Evolutionary conservation across 2,797 vertebrate genomes (phyloP).

Genomic region (Orientallactaga sibirica): DNA sequence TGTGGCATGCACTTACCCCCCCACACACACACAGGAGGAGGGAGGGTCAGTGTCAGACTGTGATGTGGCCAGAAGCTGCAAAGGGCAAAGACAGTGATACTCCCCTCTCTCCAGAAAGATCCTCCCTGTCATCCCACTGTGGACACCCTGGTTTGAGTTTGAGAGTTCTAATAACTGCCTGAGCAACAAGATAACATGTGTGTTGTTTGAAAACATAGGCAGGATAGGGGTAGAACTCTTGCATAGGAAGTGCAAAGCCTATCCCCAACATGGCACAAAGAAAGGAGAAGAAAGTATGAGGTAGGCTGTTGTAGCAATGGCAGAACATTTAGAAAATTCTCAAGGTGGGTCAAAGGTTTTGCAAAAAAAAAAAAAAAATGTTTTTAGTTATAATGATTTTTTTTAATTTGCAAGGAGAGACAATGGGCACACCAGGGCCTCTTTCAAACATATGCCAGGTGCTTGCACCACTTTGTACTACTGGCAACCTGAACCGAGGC

Average conservation of each 20-base stretch:
- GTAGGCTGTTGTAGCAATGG: not conserved
- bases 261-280: not conserved
- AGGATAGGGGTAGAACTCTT: not conserved
- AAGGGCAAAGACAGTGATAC: not conserved
- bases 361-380: too few species aligned
- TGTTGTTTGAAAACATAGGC: not conserved
- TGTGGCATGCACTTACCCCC: too few species aligned
- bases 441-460: too few species aligned
- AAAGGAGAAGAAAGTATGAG: too few species aligned
- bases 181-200: not conserved
- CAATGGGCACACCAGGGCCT: too few species aligned
- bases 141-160: not conserved
- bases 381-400: too few species aligned
- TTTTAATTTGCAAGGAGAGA: too few species aligned
- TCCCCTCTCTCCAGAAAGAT: not conserved
- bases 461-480: too few species aligned
- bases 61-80: not conserved
- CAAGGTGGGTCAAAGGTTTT: not conserved
- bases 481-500: too few species aligned
- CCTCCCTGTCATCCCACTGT: not conserved
- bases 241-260: accelerated
- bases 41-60: not conserved
- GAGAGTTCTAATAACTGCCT: not conserved
- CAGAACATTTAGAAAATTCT: not conserved
- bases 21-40: too few species aligned